These are phyloP conservation scores for Axinella damicornis DNA, from an alignment of 37 sponge, comb jelly and placozoan species.

Conservation along the genomic window DNA sequence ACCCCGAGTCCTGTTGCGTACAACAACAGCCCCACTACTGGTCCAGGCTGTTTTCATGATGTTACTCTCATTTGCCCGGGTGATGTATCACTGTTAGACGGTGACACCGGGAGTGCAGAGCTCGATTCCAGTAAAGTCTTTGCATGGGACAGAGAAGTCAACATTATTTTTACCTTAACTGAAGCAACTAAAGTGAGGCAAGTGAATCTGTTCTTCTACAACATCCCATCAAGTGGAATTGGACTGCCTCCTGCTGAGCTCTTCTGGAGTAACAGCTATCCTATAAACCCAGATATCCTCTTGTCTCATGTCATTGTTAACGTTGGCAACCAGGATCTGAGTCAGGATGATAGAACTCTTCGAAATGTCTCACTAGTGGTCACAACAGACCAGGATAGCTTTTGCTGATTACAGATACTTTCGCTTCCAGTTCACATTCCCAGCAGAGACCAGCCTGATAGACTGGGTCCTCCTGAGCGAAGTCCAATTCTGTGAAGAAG, in stretches of 20 bases:
- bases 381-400: background rate
- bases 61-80: too few relatives aligned
- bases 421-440: constrained; percentile 13
- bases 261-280: background rate
- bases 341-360: constrained; percentile 15
- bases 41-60: too few relatives aligned
- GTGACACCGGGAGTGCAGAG: constrained; percentile 4
- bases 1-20: too few relatives aligned
- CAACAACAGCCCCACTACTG: too few relatives aligned
- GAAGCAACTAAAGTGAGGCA: constrained; percentile 11
- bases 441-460: background rate
- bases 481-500: constrained; percentile 35
- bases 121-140: background rate
- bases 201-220: constrained; percentile 61
- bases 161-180: background rate
- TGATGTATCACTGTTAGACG: background rate
- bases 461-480: constrained; percentile 46
- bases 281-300: background rate
- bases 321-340: constrained; percentile 47
- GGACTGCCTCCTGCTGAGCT: constrained; percentile 47
- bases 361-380: constrained; percentile 41
- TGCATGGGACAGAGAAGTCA: constrained; percentile 41
- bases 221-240: constrained; percentile 42
- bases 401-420: background rate
- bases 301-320: constrained; percentile 11